phyloP scores from a whole-genome alignment of 1,140 invertebrate species.

The Sarcophaga peregrina region DNA sequence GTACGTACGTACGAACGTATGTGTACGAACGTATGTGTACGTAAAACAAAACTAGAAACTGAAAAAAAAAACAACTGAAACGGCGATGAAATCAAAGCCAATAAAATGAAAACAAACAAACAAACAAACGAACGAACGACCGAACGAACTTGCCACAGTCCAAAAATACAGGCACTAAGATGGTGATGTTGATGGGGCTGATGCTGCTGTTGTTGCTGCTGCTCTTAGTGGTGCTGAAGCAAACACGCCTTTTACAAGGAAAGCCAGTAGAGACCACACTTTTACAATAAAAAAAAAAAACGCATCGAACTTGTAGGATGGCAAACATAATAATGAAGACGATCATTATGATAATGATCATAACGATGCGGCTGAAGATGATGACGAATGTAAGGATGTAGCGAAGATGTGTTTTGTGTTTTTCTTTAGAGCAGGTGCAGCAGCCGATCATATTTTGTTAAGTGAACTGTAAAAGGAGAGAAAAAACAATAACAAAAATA shows the following conservation, averaged over 20 bases:
- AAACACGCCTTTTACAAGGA: conserved; percentile 24
- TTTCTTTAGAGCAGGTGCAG: not conserved
- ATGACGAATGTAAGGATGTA: too few species aligned
- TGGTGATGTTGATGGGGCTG: not conserved
- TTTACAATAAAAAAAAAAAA: not conserved
- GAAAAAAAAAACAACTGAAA: too few species aligned
- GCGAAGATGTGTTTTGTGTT: not conserved
- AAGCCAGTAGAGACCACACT: not conserved
- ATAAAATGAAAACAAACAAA: too few species aligned
- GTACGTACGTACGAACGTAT: too few species aligned
- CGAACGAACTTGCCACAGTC: not conserved
- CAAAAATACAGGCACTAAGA: not conserved
- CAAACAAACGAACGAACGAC: not conserved
- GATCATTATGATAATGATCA: too few species aligned
- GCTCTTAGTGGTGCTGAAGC: not conserved
- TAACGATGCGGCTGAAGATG: too few species aligned
- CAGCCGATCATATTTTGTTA: not conserved
- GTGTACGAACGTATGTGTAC: too few species aligned
- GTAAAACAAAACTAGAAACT: too few species aligned
- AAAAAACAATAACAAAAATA: too few species aligned
- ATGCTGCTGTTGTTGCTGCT: not conserved
- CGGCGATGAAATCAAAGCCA: too few species aligned
- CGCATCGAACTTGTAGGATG: conserved; percentile 15
- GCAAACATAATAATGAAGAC: too few species aligned
- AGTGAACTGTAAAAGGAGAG: too few species aligned